Conservation (phyloP, 2,888 invertebrate species). For the Dynastes hyllus region DNA sequence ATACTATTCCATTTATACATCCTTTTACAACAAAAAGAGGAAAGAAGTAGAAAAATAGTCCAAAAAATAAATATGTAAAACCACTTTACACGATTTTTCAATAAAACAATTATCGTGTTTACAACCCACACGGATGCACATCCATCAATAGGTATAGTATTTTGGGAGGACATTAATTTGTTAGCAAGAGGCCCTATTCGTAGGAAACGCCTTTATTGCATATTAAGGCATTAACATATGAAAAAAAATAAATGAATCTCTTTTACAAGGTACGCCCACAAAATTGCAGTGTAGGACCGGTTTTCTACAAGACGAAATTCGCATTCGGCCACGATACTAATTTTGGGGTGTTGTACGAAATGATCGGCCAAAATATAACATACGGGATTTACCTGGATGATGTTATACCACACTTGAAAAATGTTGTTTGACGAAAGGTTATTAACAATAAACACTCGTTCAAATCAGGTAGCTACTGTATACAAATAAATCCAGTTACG, state of each 20-base stretch:
- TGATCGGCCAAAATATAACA: not conserved
- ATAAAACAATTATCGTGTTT: too few relatives aligned
- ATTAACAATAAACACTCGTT: not conserved
- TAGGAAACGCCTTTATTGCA: too few relatives aligned
- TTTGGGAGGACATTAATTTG: conserved; percentile 2
- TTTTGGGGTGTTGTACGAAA: not conserved
- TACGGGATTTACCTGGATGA: not conserved
- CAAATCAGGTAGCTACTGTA: conserved; percentile 11
- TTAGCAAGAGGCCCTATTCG: not conserved
- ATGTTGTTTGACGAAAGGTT: not conserved
- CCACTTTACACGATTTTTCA: too few relatives aligned
- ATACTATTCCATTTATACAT: too few relatives aligned
- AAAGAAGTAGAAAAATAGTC: too few relatives aligned
- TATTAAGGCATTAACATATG: not conserved
- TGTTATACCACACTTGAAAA: not conserved
- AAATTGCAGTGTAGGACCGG: not conserved
- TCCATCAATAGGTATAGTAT: too few relatives aligned
- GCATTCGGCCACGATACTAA: not conserved
- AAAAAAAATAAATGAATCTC: not conserved
- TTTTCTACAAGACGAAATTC: not conserved
- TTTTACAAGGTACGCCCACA: conserved; percentile 3
- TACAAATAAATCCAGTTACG: not conserved
- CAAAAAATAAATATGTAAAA: too few relatives aligned
- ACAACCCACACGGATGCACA: too few relatives aligned
- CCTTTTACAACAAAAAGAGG: too few relatives aligned